Evolutionary conservation across 2,888 invertebrate genomes (phyloP), one percentile per base, ranked within the genome.

Genomic region (Mycalesis mineus): DNA sequence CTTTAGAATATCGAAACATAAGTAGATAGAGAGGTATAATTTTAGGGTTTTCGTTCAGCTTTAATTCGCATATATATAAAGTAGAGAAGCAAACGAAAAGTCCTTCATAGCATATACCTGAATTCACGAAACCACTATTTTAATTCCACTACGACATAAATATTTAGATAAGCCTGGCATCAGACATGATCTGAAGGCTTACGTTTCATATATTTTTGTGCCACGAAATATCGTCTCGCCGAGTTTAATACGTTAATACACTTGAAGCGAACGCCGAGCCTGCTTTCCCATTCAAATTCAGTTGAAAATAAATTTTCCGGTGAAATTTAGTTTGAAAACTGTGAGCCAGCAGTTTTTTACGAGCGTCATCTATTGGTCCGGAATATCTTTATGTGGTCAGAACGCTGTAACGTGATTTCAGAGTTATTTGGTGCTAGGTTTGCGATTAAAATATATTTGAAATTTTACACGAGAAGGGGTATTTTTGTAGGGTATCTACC

Each of bases 221-320:
- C 29, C 29, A 28, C 28, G 13, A 45, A 45, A 45, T 45, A 45
- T 45, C 44, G 44, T 45, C 44, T 49, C 49, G 7, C 49, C 13
- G 49, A 22, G 37, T 49, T 49, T 49, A 49, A 65, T 66, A 65
- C 60, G 57, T 65, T 65, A 60, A 66, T 65, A 63, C 61, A 64
- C 61, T 64, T 55, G 55, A 60, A 57, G 56, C 61, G 61, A 33
- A 50, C 28, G 39, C 37, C n/a, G 28, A 44, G 44, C 6, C 29
- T 55, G 62, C 62, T 60, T 60, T 57, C 53, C 64, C 58, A 63
- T 70, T 68, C 66, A 68, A 68, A 66, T 65, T 68, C 60, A 58
- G 61, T 54, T 54, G 55, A 55, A 66, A 64, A 70, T 68, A 67
- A 67, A 68, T 69, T 65, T 62, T 57, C 58, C 44, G 60, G 57